These are phyloP conservation scores for Saccostrea glomerata DNA, from an alignment of 1,140 invertebrate species.

Conservation along the genomic window DNA sequence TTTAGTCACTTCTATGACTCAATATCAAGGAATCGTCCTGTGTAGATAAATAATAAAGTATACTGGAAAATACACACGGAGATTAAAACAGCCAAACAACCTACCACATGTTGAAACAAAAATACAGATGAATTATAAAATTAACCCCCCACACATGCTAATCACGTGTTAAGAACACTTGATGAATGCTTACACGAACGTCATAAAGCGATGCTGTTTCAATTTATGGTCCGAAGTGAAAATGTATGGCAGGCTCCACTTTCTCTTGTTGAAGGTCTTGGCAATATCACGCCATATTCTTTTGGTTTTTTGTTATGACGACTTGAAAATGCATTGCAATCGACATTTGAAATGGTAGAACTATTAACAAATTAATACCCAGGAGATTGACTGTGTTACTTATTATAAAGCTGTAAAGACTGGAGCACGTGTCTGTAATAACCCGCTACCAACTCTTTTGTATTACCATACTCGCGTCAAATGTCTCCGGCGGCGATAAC, in stretches of 20 bases:
- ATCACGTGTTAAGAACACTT: conserved; percentile 22
- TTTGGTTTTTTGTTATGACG: conserved; percentile 10
- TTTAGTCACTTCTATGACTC: too few relatives aligned
- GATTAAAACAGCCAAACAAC: neutral
- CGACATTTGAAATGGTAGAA: conserved; percentile 27
- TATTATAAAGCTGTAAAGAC: conserved; percentile 31
- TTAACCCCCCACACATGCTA: conserved; percentile 33
- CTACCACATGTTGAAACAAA: conserved; percentile 30
- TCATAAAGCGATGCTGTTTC: conserved; percentile 34
- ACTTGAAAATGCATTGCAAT: conserved; percentile 36
- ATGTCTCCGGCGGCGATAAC: conserved; percentile 26
- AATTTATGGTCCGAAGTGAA: conserved; percentile 31
- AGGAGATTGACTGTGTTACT: conserved; percentile 32
- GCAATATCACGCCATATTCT: conserved; percentile 19
- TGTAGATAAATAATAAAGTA: too few relatives aligned
- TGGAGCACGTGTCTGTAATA: conserved; percentile 18
- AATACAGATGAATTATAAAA: conserved; percentile 27
- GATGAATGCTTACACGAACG: conserved; percentile 33
- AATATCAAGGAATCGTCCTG: too few relatives aligned
- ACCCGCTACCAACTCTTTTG: conserved; percentile 11
- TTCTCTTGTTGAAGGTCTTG: conserved; percentile 29
- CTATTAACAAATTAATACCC: conserved; percentile 36
- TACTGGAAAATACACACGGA: neutral
- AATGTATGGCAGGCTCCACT: conserved; percentile 27
- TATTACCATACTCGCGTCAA: conserved; percentile 31